phyloP scores from a whole-genome alignment of 2,113 vertebrate species.

The Cynoglossus semilaevis region DNA sequence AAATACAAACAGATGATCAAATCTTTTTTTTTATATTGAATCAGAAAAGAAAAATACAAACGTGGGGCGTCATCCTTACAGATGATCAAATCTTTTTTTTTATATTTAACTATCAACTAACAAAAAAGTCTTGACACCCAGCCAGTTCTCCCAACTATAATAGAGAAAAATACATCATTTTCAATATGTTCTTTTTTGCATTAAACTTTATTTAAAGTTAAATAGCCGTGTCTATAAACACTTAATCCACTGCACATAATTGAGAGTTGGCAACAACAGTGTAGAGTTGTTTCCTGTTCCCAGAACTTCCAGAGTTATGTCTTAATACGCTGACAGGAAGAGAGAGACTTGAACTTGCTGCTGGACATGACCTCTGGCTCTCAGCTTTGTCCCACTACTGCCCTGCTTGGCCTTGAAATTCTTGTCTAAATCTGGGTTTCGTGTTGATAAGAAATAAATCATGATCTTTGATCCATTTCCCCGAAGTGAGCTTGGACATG shows the following conservation, averaged over 20 bases:
- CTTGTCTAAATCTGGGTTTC: slow-evolving; percentile 17
- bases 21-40: too few species aligned
- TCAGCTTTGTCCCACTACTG: slow-evolving; percentile 2
- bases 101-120: too few species aligned
- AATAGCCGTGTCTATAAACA: not conserved
- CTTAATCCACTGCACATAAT: not conserved
- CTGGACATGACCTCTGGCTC: slow-evolving; percentile 47
- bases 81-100: too few species aligned
- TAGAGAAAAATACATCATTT: slow-evolving; percentile 2
- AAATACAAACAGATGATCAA: too few species aligned
- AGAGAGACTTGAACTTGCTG: slow-evolving; percentile 44
- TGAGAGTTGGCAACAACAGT: slow-evolving; percentile 6
- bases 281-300: slow-evolving; percentile 53
- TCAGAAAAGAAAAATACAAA: too few species aligned
- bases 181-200: not conserved
- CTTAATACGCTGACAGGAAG: slow-evolving; percentile 47
- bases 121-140: too few species aligned
- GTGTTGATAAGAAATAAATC: slow-evolving; percentile 8
- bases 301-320: slow-evolving; percentile 41
- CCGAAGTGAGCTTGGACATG: slow-evolving; percentile 10
- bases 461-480: slow-evolving; percentile 16
- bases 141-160: not conserved
- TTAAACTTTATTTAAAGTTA: slow-evolving; percentile 1
- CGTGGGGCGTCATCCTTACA: too few species aligned
- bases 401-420: slow-evolving; percentile 21